phyloP scores from a whole-genome alignment of 1,140 invertebrate species.

The Caenorhabditis briggsae region DNA sequence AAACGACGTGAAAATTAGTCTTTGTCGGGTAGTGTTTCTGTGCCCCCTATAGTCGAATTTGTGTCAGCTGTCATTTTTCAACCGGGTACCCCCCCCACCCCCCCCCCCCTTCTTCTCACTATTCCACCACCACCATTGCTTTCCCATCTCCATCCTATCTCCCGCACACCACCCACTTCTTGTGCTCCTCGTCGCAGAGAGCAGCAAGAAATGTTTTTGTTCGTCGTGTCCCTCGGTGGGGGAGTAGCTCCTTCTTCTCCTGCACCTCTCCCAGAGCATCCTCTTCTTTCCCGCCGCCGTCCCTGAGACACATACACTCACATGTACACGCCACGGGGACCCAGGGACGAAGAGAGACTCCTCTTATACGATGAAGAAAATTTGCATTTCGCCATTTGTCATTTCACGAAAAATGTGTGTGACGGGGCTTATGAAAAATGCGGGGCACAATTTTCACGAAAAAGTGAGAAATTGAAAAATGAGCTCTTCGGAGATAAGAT shows the following conservation, averaged over 20 bases:
- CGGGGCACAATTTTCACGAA: background rate
- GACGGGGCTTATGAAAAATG: slow-evolving; percentile 50
- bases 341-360: background rate
- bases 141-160: slow-evolving; percentile 30
- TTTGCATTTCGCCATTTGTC: slow-evolving; percentile 53
- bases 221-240: background rate
- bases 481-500: background rate
- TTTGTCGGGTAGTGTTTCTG: slow-evolving; percentile 3
- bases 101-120: background rate
- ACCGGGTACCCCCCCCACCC: background rate
- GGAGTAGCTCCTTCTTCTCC: slow-evolving; percentile 32
- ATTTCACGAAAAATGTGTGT: slow-evolving; percentile 2
- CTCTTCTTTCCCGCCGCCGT: slow-evolving; percentile 24
- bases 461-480: slow-evolving; percentile 59
- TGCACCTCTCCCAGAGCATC: no score
- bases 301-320: slow-evolving; percentile 28
- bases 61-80: slow-evolving; percentile 56
- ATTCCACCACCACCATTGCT: slow-evolving; percentile 44
- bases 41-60: slow-evolving; percentile 10
- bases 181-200: slow-evolving; percentile 9
- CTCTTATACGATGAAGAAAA: slow-evolving; percentile 19
- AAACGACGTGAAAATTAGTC: slow-evolving; percentile 47
- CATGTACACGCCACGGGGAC: slow-evolving; percentile 27
- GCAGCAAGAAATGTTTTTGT: slow-evolving; percentile 24
- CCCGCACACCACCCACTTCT: slow-evolving; percentile 31